Base-by-base conservation (phyloP, 1,140 invertebrate genomes). In the Bombus confusus region DNA sequence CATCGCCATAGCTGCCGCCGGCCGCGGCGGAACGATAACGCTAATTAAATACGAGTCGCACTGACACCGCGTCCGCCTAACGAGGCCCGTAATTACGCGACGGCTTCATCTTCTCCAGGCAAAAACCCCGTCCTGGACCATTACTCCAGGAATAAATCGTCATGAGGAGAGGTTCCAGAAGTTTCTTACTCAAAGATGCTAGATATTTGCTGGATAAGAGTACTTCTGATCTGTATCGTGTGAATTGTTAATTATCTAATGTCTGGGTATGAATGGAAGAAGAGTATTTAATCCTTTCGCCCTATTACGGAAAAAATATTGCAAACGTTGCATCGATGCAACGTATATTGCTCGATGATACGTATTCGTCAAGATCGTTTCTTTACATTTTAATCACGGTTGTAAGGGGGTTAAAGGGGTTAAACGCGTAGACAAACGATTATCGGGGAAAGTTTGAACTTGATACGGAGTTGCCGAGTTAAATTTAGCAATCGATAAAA, bases 71-170 rank as follows among this genome's bases (percentile, higher is more conserved):
- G 89, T 91, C 90, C 91, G 91, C 90, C 92, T 94, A 95, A 95
- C 94, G 94, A 95, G 93, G 92, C 93, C 92, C 91, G 93, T 94
- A 95, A 95, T 95, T 95, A 94, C 93, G 91, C 90, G 91, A 95
- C 93, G 92, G 93, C 93, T 95, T 95, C 94, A 94, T 95, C 93
- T 95, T 94, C 92, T 89, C 91, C 91, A 93, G 72, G 92, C 92
- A 95, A 95, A 95, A 94, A 94, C 89, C 92, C 74, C 79, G 71
- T 82, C 85, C 82, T 74, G 89, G 87, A 74, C 92, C 91, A 93
- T 94, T 93, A 94, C 92, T 94, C 93, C 89, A 68, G 75, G 79
- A 81, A 78, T 87, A 90, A 66, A 87, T 88, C 82, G 62, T 25
- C 47, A 57, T 13, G 87, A 52, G 22, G 37, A 84, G 85, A 88